A percentile compares a stretch with the other conserved stretches of the same genome.
Evolutionary conservation across 2,888 invertebrate genomes (phyloP).

Genomic region (Chesias legatella): DNA sequence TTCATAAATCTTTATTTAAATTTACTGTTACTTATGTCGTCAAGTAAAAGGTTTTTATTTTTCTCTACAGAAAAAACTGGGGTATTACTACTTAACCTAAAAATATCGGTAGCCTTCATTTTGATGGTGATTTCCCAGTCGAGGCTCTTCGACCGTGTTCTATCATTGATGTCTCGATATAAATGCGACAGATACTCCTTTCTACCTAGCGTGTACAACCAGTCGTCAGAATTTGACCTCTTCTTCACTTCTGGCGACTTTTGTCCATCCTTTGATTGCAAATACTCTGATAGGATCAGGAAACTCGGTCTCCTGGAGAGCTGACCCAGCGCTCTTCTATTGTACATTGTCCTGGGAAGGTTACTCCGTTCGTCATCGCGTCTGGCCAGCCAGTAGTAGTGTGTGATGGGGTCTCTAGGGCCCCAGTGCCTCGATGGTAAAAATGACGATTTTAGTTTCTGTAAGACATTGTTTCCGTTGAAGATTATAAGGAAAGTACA

Average conservation of each 20-base stretch:
- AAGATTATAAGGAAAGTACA: neutral
- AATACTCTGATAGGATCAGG: slow-evolving; percentile 27
- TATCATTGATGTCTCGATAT: slow-evolving; percentile 20
- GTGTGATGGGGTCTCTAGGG: slow-evolving; percentile 66
- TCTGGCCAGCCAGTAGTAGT: slow-evolving; percentile 65
- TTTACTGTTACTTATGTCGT: too few relatives aligned
- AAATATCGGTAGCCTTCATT: slow-evolving; percentile 14
- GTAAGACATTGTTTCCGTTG: slow-evolving; percentile 27
- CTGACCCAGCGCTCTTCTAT: slow-evolving; percentile 50
- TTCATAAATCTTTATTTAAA: too few relatives aligned
- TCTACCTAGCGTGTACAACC: slow-evolving; percentile 49
- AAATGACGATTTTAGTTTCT: slow-evolving; percentile 68
- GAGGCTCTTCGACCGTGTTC: slow-evolving; percentile 50
- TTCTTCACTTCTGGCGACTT: slow-evolving; percentile 32
- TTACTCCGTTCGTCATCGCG: slow-evolving; percentile 47
- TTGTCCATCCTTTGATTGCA: slow-evolving; percentile 12
- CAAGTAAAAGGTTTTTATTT: slow-evolving; percentile 7
- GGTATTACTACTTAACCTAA: slow-evolving; percentile 3
- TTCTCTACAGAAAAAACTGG: slow-evolving; percentile 2
- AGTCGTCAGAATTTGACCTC: slow-evolving; percentile 63
- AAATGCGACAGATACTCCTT: slow-evolving; percentile 37
- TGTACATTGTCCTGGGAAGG: slow-evolving; percentile 33
- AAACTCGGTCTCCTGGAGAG: slow-evolving; percentile 46
- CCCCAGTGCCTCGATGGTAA: slow-evolving; percentile 69
- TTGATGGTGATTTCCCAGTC: slow-evolving; percentile 39